Base-by-base conservation (phyloP, 2,113 vertebrate genomes). In the Actinemys pallida region DNA sequence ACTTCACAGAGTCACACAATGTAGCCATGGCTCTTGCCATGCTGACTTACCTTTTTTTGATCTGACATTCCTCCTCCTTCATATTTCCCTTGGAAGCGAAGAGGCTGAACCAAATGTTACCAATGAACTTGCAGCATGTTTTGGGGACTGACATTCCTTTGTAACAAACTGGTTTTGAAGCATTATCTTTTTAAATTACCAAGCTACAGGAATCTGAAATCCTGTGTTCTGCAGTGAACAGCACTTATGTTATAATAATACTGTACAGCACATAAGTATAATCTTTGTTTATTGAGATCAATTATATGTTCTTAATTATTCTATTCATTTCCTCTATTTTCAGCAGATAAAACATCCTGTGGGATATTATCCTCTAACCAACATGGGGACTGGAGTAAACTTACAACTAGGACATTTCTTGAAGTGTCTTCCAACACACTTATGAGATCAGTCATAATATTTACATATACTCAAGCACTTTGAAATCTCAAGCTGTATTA, bases 371-470 rank as follows among this genome's bases (percentile, higher is more conserved):
- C 90, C 35, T 94, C 31, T 72, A 95, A 94, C 62, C 53, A 86
- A 96, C 95, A 81, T 19, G 31, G 57, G 49, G 76, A 95, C 90
- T 91, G 81, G 56, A 96, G 90, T 90, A 96, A 98, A 96, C 87
- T 96, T 95, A 96, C 92, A 95, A 91, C 72, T 47, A 97, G 93
- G 96, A 97, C 96, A 96, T 96, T 98, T 97, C 93, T 95, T 94
- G 87, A 94, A 97, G 94, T 80, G 93, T 98, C 96, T 97, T 97
- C 98, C 95, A 98, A 96, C 95, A 97, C 82, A 31, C 96, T 97
- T 94, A 92, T n/a, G 91, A 86, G 83, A 97, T 98, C 97, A 98
- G 97, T 98, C 98, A 98, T 98, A 98, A 99, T 98, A 98, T 98
- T 99, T 99, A 98, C 91, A 98, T 94, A 96, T 92, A 97, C 97